phyloP scores from a whole-genome alignment of 2,113 vertebrate genomes.

The Indri indri region DNA sequence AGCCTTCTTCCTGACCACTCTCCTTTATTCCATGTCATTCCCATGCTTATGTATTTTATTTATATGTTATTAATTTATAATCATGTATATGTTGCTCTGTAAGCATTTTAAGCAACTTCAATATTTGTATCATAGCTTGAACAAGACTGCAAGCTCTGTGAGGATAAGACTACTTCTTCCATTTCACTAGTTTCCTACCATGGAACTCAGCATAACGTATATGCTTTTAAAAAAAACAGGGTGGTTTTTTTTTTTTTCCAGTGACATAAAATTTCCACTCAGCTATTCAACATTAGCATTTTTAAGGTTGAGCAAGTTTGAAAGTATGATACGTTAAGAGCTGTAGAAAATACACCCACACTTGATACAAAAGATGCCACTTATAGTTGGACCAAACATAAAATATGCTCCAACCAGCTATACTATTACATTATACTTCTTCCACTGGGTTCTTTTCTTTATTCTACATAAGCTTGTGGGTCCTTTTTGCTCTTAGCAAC shows the following conservation, averaged over 20 bases:
- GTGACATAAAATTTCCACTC: conserved; percentile 69
- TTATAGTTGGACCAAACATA: conserved; percentile 62
- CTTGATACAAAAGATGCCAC: conserved; percentile 67
- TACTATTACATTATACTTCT: conserved; percentile 51
- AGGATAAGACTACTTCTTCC: conserved; percentile 26
- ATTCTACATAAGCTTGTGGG: conserved; percentile 33
- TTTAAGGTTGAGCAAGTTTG: conserved; percentile 60
- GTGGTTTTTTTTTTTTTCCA: neutral
- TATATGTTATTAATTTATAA: conserved; percentile 1
- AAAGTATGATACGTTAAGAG: conserved; percentile 68
- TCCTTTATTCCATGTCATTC: conserved; percentile 41
- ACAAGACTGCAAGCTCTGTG: conserved; percentile 20
- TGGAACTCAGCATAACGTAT: conserved; percentile 6
- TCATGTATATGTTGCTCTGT: neutral
- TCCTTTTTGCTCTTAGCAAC: conserved; percentile 59
- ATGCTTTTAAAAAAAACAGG: neutral
- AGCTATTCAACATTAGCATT: conserved; percentile 67
- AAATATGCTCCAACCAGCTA: conserved; percentile 60
- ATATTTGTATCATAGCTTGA: conserved; percentile 1
- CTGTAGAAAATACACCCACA: conserved; percentile 69
- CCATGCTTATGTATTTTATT: neutral
- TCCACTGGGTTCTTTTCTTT: conserved; percentile 48
- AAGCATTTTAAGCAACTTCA: neutral
- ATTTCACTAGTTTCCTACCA: conserved; percentile 33
- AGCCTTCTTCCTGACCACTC: neutral